Evolutionary conservation across 2,888 invertebrate genomes (phyloP).

Genomic region (Anagyrus pseudococci): DNA sequence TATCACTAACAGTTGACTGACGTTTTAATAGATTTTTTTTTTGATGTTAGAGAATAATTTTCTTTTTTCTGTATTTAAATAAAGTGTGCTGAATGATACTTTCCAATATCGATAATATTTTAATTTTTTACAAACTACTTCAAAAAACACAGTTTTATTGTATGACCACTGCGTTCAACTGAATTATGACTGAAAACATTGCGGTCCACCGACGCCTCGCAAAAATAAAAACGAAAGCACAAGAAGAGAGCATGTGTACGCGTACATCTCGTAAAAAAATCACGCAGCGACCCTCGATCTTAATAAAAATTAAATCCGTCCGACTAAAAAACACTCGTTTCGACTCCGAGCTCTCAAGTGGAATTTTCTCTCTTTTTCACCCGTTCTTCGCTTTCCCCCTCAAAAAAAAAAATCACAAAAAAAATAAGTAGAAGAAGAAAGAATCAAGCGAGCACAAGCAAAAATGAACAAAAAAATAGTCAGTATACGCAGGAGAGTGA

Average conservation of each 20-base stretch:
- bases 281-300: background rate
- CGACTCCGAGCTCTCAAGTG: slow-evolving; percentile 13
- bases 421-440: background rate
- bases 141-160: no score
- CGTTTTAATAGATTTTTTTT: no score
- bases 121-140: no score
- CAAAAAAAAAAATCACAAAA: slow-evolving; percentile 5
- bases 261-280: no score
- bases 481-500: background rate
- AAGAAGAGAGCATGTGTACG: no score
- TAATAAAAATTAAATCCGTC: slow-evolving; percentile 23
- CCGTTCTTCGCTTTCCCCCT: slow-evolving; percentile 15
- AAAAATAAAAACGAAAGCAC: slow-evolving; percentile 2
- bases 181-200: background rate
- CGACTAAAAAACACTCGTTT: slow-evolving; percentile 26
- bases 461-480: background rate
- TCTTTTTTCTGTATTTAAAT: no score
- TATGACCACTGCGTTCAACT: no score
- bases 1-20: no score
- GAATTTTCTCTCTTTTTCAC: slow-evolving; percentile 17
- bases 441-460: background rate
- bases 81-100: no score
- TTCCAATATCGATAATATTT: no score
- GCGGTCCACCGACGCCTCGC: background rate
- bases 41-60: no score